These are phyloP conservation scores for Micronisus gabar DNA, from an alignment of 2,113 vertebrate species.

Conservation along the genomic window DNA sequence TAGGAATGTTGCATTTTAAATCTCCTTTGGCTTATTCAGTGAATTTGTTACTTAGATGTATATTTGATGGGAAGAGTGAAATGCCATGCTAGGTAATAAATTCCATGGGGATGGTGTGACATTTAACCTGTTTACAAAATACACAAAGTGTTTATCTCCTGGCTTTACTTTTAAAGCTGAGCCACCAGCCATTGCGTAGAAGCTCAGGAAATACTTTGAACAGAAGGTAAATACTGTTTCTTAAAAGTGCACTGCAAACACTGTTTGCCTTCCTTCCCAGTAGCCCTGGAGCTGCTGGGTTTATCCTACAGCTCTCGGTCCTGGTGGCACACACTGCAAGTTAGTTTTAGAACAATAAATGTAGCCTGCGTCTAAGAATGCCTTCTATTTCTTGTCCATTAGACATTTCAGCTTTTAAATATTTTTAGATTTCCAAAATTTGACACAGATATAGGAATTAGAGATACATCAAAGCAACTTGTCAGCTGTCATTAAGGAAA, in stretches of 20 bases:
- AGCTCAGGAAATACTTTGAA: neutral
- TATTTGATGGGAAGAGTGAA: neutral
- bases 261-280: neutral
- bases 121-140: neutral
- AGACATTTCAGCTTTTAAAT: neutral
- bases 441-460: neutral
- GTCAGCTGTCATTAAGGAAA: neutral
- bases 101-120: neutral
- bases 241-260: neutral
- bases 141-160: neutral
- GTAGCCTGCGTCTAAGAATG: neutral
- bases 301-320: conserved; percentile 8
- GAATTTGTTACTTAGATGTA: neutral
- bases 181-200: neutral
- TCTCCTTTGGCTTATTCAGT: neutral
- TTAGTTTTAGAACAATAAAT: neutral
- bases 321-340: neutral
- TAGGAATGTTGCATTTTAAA: neutral
- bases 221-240: neutral
- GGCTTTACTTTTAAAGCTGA: neutral
- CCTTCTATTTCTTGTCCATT: neutral
- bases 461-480: neutral
- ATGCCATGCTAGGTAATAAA: neutral
- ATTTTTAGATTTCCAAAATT: neutral
- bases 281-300: neutral